Evolutionary conservation across 2,113 vertebrate species (phyloP).

Genomic region (Eulemur rufifrons): DNA sequence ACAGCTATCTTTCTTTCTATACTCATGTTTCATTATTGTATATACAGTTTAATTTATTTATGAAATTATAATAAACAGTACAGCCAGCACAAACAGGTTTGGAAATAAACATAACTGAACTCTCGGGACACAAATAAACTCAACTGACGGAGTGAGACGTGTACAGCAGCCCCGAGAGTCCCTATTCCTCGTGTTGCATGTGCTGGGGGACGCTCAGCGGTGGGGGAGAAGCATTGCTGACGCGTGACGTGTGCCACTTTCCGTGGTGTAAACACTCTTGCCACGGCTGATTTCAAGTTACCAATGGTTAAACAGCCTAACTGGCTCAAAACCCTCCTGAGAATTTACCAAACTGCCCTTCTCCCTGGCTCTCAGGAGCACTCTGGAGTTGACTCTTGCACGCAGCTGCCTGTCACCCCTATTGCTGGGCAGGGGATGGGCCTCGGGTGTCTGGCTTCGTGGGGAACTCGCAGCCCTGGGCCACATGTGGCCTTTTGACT

Average conservation of each 20-base stretch:
- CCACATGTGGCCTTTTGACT: no score
- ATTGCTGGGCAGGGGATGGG: neutral
- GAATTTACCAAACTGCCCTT: neutral
- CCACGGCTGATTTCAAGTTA: neutral
- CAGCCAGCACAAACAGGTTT: neutral
- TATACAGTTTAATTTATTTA: neutral
- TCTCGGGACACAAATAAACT: neutral
- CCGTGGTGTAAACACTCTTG: neutral
- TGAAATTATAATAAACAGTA: neutral
- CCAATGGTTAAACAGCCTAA: neutral
- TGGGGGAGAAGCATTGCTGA: neutral
- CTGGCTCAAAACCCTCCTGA: neutral
- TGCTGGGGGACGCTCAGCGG: rapidly evolving
- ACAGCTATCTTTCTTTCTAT: neutral
- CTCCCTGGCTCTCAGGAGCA: neutral
- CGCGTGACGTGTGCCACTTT: rapidly evolving
- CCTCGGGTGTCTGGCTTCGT: rapidly evolving
- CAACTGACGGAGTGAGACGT: rapidly evolving
- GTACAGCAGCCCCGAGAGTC: rapidly evolving
- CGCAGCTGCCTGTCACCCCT: rapidly evolving
- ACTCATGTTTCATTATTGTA: neutral
- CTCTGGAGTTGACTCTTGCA: rapidly evolving
- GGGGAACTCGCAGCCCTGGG: neutral
- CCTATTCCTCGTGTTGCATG: rapidly evolving
- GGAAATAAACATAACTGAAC: neutral